Base-by-base conservation (phyloP, 35 echinoderm and acorn worm genomes). In the Heliocidaris tuberculata region DNA sequence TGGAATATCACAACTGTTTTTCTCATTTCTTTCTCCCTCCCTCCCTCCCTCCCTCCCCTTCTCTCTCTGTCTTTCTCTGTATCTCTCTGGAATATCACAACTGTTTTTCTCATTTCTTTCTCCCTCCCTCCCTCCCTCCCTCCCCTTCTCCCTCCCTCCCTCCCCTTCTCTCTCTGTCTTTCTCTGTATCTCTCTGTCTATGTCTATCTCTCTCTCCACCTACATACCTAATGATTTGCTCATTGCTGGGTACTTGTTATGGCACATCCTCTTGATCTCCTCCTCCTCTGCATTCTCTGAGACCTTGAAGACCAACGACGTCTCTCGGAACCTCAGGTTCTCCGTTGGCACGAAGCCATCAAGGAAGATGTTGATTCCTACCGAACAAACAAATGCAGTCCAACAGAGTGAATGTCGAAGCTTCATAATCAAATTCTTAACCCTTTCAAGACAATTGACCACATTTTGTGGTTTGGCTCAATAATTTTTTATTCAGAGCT, bases 351-450 rank as follows among this genome's bases (percentile, higher is more conserved):
- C 98, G 48, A 94, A 99, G n/a, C 98, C 98, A 94, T 99, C 98
- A 48, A 99, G 93, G 59, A 99, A 99, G 24, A 99, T 99, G 92
- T 99, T 99, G 94, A 99, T 99, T 86, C 98, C 98, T 99, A 91
- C 1, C 60, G 13, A 96, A 13, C 52, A 56, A 56, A 56, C 52
- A 56, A 60, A 47, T 71, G n/a, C 6, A 88, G 86, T 13, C 17
- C 52, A 56, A 56, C 15, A 56, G 15, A 10, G 15, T 13, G 11
- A 56, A 15, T 11, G 52, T 56, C 0, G 1, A 42, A 3, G 35
- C 35, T 1, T 3, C 0, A 42, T 3, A 42, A 42, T 42, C 35
- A 42, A 42, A 42, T 42, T 42, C 35, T n/a, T n/a, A n/a, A n/a
- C n/a, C n/a, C n/a, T n/a, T n/a, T n/a, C n/a, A n/a, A n/a, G n/a